Evolutionary conservation across 2,797 vertebrate species (phyloP), one percentile per base, ranked within the genome.

Genomic region (Lates japonicus): DNA sequence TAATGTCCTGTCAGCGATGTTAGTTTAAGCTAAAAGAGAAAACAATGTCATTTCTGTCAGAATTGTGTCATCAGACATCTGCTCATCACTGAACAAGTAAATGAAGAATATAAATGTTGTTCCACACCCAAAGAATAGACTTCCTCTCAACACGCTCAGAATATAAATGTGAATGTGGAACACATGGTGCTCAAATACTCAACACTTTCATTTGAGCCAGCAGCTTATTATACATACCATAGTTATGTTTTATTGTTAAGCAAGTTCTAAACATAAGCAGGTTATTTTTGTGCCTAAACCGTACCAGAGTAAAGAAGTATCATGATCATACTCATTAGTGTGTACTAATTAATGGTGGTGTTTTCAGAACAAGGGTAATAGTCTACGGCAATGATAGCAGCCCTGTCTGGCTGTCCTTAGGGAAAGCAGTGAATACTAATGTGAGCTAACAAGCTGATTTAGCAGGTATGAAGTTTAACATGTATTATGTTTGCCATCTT

Each of bases 1-100:
- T 72, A 76, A 88, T 80, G 55, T n/a, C n/a, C n/a, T n/a, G n/a
- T 88, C 74, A 85, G 79, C 82, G 74, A 49, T 67, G 55, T 79
- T 74, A 42, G 60, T 63, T 71, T 54, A 72, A 76, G 74, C 42
- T 67, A 70, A 82, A 49, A 65, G 35, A 86, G 42, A 75, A 29
- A 29, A 73, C 62, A 74, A 79, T 78, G 60, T 72, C 2, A 78
- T 81, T 82, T 84, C 54, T 75, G n/a, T 80, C 63, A 64, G 16
- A 74, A 78, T 1, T 48, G 35, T 74, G 52, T 55, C 41, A 83
- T 85, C 51, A 80, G 75, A 73, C 75, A 86, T 78, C 65, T 86
- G 73, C 71, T 81, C 31, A 76, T 83, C 44, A 65, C 22, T 42
- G 48, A 61, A 57, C 67, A 67, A 85, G 74, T 66, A 78, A 84